Evolutionary conservation across 1,140 invertebrate genomes (phyloP), one percentile per base, ranked within the genome.

Genomic region (Orius laevigatus): DNA sequence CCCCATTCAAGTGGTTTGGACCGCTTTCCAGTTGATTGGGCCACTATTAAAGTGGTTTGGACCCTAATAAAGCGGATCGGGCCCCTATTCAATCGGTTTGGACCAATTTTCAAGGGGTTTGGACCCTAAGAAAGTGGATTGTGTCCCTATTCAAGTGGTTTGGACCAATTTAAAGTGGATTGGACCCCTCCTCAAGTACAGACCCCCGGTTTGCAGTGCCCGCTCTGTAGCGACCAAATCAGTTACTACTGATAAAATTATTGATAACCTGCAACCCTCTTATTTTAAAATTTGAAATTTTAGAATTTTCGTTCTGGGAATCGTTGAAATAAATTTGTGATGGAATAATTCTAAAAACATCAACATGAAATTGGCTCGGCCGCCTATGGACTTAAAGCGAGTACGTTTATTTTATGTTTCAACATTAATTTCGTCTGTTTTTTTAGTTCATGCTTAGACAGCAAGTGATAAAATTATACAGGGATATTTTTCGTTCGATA

Each of bases 381-480:
- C 36, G 10, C 12, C 36, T 3, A 16, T 39, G 36, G 36, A 25
- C 8, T 25, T 25, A 25, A 25, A 25, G 25, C 25, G 8, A 8
- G 25, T 25, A 25, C 3, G 25, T 39, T 8, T 44, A n/a, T 2
- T 31, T 45, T 45, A 14, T 32, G 2, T 31, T 38, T 38, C 5
- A 38, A 4, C 3, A 14, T 14, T 5, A 12, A 14, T 14, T 38
- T 38, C n/a, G 3, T 38, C 10, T 38, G 3, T 38, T 38, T 16
- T 14, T 38, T 38, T 57, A 85, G 81, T 85, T 86, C 65, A 71
- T 86, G 58, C 62, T 82, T 16, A 70, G 77, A 38, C 73, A 77
- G 65, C 74, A 84, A 64, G 81, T 85, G 2, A 59, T 83, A n/a
- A 78, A 78, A 58, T 60, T 84, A 1, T 87, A 85, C 57, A 66